Evolutionary conservation across 2,888 invertebrate species (phyloP), one percentile per base, ranked within the genome.

Genomic region (Aleiodes leptofemur): DNA sequence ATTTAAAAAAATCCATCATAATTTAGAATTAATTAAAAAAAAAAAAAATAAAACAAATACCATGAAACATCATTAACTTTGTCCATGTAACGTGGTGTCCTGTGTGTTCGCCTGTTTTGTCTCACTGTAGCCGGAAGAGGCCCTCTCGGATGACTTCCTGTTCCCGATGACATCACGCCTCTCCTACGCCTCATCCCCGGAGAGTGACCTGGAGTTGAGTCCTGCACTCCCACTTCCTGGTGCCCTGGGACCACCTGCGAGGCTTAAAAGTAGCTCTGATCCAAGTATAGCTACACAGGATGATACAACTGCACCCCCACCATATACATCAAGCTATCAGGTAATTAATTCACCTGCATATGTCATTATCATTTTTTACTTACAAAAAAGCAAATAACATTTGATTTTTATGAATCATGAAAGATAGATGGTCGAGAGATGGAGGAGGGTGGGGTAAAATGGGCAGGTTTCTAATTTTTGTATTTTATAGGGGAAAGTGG

Each of bases 101-200:
- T 83, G 73, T 73, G 73, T 73, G 73, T 73, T 73, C 50, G 87
- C 84, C 87, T n/a, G 85, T 83, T 83, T 82, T 84, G 82, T 81
- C 43, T 83, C 83, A 81, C 91, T 23, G 90, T 92, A 98, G 97
- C 97, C 98, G 90, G 97, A 97, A 90, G 97, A 98, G 91, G 96
- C 97, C 90, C 93, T 98, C 90, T 97, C 97, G 86, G 98, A 99
- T 91, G 98, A 99, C 93, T 98, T 98, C 94, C 94, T 98, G 89
- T 98, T 98, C 93, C 98, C 98, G 89, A 98, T 98, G 98, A 96
- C 96, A 84, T 96, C 97, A 90, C 95, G 97, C 89, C 92, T 98
- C 83, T 98, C 98, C 88, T 98, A 97, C 91, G 97, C 97, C 82
- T 97, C 97, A 88, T 97, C 97, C 89, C 97, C 97, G 80, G 98